Conservation (phyloP, 2,113 vertebrate species). For the Morone chrysops region DNA sequence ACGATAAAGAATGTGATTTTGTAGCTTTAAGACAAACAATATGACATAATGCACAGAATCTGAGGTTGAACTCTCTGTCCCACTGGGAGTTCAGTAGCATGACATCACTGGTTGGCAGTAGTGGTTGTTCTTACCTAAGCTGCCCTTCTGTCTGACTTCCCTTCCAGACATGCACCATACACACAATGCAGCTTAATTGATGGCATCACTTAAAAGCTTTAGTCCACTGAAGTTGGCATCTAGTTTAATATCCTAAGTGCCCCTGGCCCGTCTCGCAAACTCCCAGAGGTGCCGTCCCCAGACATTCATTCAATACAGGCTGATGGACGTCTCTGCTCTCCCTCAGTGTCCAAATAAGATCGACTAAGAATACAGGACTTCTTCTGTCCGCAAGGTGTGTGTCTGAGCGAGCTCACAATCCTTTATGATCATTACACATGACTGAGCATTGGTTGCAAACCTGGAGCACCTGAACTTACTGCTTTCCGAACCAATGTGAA, state of each 20-base stretch:
- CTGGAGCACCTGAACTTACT: background rate
- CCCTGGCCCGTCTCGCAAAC: slow-evolving; percentile 7
- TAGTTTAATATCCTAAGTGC: slow-evolving; percentile 56
- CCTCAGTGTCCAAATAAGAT: background rate
- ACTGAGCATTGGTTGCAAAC: background rate
- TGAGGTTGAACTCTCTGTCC: background rate
- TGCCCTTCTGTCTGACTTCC: slow-evolving; percentile 34
- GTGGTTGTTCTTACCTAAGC: slow-evolving; percentile 13
- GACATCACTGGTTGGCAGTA: slow-evolving; percentile 37
- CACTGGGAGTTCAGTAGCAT: slow-evolving; percentile 4
- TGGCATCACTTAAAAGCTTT: slow-evolving; percentile 48
- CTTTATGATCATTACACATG: background rate
- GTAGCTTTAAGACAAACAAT: background rate
- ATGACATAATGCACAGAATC: background rate
- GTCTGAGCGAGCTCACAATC: background rate
- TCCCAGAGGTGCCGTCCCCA: slow-evolving; percentile 47
- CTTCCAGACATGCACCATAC: slow-evolving; percentile 38
- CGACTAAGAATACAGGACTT: background rate
- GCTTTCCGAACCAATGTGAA: background rate
- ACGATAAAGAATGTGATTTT: background rate
- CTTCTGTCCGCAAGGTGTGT: background rate
- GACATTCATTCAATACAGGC: slow-evolving; percentile 38
- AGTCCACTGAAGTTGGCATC: slow-evolving; percentile 47
- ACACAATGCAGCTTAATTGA: slow-evolving; percentile 46
- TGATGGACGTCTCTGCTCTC: slow-evolving; percentile 17